Conservation (phyloP, 92 coral and sea anemone species). For the Palythoa grandiflora region DNA sequence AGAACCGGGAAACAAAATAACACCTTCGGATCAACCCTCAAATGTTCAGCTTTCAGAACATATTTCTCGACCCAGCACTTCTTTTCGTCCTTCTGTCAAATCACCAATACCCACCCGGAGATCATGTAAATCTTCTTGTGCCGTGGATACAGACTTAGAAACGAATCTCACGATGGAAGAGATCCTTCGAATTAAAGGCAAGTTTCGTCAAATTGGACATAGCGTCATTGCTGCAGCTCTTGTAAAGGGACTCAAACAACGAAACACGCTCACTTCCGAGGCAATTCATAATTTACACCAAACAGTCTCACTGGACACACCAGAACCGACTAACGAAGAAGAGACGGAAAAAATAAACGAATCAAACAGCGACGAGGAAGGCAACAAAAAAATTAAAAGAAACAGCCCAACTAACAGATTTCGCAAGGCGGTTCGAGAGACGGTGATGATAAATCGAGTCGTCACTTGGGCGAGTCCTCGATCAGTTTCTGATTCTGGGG, state of each 20-base stretch:
- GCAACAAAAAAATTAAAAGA: background rate
- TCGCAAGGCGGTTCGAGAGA: constrained; percentile 65
- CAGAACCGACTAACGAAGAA: constrained; percentile 11
- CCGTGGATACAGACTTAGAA: constrained; percentile 34
- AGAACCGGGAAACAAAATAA: background rate
- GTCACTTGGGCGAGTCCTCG: constrained; percentile 12
- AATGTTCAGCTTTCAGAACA: background rate
- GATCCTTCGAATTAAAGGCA: constrained; percentile 87
- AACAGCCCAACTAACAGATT: constrained; percentile 39
- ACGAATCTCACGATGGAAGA: constrained; percentile 85
- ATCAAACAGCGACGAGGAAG: constrained; percentile 7
- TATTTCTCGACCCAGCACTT: constrained; percentile 22
- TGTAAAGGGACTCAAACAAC: constrained; percentile 81
- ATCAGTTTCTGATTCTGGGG: background rate
- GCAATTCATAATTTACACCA: constrained; percentile 90
- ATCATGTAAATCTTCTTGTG: constrained; percentile 9
- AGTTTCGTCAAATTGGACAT: constrained; percentile 96
- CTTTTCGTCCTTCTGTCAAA: background rate
- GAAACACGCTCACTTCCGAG: constrained; percentile 76
- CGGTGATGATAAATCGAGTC: constrained; percentile 66
- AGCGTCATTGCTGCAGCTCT: constrained; percentile 88
- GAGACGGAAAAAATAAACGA: constrained; percentile 3
- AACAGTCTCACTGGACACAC: constrained; percentile 60
- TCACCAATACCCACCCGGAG: background rate
- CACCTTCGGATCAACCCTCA: background rate